A percentile compares a stretch with the other conserved stretches of the same genome.
These are phyloP conservation scores for Strix aluco DNA, from an alignment of 2,113 vertebrate genomes.

Conservation along the genomic window DNA sequence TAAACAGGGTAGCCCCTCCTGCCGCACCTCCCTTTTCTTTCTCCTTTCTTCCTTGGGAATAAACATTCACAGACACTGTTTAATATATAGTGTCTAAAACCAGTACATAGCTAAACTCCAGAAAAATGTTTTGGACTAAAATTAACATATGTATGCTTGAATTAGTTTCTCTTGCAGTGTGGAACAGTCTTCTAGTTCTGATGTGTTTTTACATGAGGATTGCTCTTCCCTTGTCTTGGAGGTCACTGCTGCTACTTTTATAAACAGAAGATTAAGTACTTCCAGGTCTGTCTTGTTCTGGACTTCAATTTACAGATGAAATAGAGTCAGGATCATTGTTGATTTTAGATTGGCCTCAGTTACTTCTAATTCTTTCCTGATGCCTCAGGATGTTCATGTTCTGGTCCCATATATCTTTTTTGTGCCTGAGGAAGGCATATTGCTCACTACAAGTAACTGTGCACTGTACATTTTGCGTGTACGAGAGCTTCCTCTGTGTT, in stretches of 20 bases:
- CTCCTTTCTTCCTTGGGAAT: neutral
- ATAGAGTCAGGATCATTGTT: neutral
- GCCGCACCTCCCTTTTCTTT: rapidly evolving
- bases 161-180: neutral
- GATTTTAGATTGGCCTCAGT: neutral
- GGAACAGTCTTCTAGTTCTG: neutral
- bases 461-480: no score
- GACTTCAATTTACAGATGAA: neutral
- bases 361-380: neutral
- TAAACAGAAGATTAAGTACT: neutral
- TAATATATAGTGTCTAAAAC: neutral
- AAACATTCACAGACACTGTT: neutral
- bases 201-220: neutral
- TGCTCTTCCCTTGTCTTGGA: neutral
- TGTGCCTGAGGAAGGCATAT: neutral
- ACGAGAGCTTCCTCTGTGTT: neutral
- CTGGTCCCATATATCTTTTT: neutral
- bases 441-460: neutral
- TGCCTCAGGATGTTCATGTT: neutral
- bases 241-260: neutral
- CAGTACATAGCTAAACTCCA: neutral
- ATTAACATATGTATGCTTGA: neutral
- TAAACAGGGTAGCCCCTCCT: neutral
- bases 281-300: neutral
- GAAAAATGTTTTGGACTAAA: neutral